Evolutionary conservation across 2,797 vertebrate genomes (phyloP).

Genomic region (Bucorvus abyssinicus): DNA sequence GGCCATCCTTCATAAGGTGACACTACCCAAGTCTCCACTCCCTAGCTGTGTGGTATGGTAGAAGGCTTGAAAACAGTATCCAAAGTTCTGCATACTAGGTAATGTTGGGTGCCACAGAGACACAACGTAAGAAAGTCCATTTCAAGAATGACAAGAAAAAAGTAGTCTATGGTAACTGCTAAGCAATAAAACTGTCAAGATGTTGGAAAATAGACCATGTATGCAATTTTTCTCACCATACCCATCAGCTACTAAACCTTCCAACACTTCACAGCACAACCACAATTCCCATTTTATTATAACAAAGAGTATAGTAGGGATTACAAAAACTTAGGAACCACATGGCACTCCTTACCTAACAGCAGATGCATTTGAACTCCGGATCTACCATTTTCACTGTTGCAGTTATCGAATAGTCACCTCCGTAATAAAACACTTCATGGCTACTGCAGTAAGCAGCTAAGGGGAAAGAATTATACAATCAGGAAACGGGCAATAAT

Average conservation of each 20-base stretch:
- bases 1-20: background rate
- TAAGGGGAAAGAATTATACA: background rate
- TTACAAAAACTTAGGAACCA: background rate
- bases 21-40: background rate
- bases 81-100: background rate
- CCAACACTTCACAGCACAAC: background rate
- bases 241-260: background rate
- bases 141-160: background rate
- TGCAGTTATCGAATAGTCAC: background rate
- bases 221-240: background rate
- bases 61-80: background rate
- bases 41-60: background rate
- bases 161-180: background rate
- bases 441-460: background rate
- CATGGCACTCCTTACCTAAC: background rate
- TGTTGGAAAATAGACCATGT: background rate
- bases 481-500: background rate
- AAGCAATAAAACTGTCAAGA: background rate
- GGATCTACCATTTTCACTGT: background rate
- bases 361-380: background rate
- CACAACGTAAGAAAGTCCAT: background rate
- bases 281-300: background rate
- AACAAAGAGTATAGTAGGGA: background rate
- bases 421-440: background rate
- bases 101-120: accelerated